Evolutionary conservation across 2,113 vertebrate species (phyloP).

Genomic region (Monopterus albus): DNA sequence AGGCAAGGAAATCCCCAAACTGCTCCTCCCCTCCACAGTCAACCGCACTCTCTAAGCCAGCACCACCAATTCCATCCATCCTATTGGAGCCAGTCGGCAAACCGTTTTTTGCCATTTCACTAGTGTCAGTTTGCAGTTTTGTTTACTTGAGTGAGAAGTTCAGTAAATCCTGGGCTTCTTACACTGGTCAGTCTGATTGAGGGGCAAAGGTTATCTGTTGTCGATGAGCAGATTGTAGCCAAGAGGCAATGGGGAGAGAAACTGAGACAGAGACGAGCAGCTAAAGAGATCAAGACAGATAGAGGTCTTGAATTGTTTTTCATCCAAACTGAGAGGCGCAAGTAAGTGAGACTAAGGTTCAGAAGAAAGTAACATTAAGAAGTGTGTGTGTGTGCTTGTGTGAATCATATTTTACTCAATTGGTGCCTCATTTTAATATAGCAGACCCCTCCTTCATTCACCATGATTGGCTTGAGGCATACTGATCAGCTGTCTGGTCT

Average conservation of each 20-base stretch:
- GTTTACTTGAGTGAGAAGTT: constrained; percentile 36
- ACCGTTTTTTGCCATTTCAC: constrained; percentile 41
- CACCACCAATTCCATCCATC: constrained; percentile 11
- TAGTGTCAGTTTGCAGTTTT: constrained; percentile 18
- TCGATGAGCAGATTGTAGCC: constrained; percentile 29
- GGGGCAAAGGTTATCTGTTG: constrained; percentile 15
- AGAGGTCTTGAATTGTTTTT: not conserved
- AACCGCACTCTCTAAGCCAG: not conserved
- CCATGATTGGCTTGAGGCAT: constrained; percentile 41
- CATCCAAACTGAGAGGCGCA: not conserved
- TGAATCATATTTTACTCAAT: constrained; percentile 11
- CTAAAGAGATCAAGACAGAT: not conserved
- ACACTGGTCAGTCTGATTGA: constrained; percentile 1
- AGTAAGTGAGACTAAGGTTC: not conserved
- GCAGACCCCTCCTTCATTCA: constrained; percentile 33
- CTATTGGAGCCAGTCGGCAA: constrained; percentile 51
- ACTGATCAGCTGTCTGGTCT: constrained; percentile 54
- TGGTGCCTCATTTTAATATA: constrained; percentile 48
- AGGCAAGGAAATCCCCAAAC: constrained; percentile 68
- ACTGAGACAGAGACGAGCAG: not conserved
- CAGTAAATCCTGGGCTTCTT: constrained; percentile 8
- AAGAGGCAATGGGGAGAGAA: not conserved
- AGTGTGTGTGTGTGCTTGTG: not conserved
- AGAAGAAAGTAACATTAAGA: not conserved
- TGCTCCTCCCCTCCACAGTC: constrained; percentile 16